phyloP scores from a whole-genome alignment of 1,140 invertebrate species.

The Drosophila sulfurigaster region DNA sequence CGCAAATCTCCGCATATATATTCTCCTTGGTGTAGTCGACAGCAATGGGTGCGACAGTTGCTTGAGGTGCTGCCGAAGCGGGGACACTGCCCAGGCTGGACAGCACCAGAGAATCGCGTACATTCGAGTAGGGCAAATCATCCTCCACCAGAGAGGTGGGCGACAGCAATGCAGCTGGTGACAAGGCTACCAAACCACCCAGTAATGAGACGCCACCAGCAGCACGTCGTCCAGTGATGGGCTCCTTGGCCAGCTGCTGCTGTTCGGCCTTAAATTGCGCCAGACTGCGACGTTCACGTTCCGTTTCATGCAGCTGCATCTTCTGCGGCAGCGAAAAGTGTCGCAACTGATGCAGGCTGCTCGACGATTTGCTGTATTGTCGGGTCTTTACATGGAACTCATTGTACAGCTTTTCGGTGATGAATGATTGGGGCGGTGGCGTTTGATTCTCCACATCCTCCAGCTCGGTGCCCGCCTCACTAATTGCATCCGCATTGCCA shows the following conservation, averaged over 20 bases:
- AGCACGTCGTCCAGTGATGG: constrained; percentile 71
- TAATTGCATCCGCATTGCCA: constrained; percentile 65
- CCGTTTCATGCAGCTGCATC: constrained; percentile 71
- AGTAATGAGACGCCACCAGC: constrained; percentile 76
- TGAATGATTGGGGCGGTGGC: constrained; percentile 86
- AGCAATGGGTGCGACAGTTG: constrained; percentile 19
- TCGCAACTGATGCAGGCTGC: constrained; percentile 86
- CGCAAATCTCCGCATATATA: constrained; percentile 88
- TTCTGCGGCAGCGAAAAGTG: constrained; percentile 81
- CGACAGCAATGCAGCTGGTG: constrained; percentile 46
- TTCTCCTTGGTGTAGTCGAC: constrained; percentile 86
- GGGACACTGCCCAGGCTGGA: constrained; percentile 52
- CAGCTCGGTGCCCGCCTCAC: constrained; percentile 75
- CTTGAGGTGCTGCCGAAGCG: constrained; percentile 1
- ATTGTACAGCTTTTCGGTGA: constrained; percentile 87
- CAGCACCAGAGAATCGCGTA: constrained; percentile 77
- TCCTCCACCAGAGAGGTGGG: constrained; percentile 70
- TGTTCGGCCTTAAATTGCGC: constrained; percentile 62
- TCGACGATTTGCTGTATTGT: constrained; percentile 87
- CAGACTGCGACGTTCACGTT: constrained; percentile 65
- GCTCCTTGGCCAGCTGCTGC: constrained; percentile 52
- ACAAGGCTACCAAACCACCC: constrained; percentile 48
- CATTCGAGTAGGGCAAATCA: constrained; percentile 82
- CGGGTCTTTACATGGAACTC: constrained; percentile 88
- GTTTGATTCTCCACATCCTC: constrained; percentile 79